Conservation (phyloP, 64 coral and sea anemone genomes). For the Montipora sp. region DNA sequence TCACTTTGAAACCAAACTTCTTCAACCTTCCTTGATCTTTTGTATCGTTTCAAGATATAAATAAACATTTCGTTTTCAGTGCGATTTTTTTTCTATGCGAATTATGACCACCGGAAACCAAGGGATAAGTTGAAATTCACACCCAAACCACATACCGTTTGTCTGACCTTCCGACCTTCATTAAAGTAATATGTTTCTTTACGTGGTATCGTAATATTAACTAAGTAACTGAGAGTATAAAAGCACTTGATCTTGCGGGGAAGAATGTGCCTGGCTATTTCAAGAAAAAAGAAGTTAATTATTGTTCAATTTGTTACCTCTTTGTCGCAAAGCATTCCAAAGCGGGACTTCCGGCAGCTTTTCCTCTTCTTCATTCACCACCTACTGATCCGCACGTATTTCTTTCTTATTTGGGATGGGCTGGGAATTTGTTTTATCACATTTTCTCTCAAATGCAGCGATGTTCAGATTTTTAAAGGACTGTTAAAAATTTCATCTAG, state of each 20-base stretch:
- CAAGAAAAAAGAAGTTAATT: background rate
- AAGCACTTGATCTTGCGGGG: background rate
- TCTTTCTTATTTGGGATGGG: background rate
- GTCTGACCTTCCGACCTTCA: conserved; percentile 10
- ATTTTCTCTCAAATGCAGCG: background rate
- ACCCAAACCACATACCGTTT: background rate
- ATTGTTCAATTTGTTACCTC: background rate
- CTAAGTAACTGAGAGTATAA: background rate
- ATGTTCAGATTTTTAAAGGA: background rate
- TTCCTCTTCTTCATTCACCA: background rate
- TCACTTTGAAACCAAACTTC: background rate
- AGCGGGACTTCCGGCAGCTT: background rate
- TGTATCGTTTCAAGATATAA: background rate
- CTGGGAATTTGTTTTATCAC: background rate
- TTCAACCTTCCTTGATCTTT: background rate
- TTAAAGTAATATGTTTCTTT: background rate
- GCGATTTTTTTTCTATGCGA: background rate
- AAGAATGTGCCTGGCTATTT: background rate
- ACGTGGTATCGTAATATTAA: background rate
- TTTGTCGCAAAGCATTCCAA: background rate
- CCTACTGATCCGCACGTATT: background rate
- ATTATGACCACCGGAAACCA: background rate
- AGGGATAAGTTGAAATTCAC: background rate
- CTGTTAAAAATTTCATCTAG: no score
- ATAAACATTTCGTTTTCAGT: background rate